Percentiles rank a stretch among this genome's conserved stretches.
Conservation (phyloP, 2,888 invertebrate species). For the Oligia strigilis region DNA sequence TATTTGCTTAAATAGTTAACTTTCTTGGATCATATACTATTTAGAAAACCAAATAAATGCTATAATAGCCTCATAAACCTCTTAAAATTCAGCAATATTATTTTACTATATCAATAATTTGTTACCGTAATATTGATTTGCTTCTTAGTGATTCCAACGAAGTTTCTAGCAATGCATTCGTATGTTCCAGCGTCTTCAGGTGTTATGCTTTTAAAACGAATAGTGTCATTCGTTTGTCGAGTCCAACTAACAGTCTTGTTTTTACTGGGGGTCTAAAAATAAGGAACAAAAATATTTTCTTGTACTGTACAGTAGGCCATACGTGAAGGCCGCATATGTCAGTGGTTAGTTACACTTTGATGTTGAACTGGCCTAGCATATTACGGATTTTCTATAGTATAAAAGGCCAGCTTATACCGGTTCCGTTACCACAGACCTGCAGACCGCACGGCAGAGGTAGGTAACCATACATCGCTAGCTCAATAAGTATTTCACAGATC, state of each 20-base stretch:
- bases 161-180: slow-evolving; percentile 79
- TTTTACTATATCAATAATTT: not conserved
- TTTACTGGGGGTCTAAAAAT: slow-evolving; percentile 37
- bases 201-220: slow-evolving; percentile 74
- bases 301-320: not conserved
- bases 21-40: not conserved
- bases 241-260: slow-evolving; percentile 70
- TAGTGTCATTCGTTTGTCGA: slow-evolving; percentile 69
- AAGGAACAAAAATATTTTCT: not conserved
- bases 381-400: not conserved
- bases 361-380: not conserved
- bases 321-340: not conserved
- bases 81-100: not conserved
- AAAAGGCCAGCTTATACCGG: not conserved
- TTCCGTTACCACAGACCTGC: not conserved
- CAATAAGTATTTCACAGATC: not conserved
- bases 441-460: too few species aligned
- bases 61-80: too few species aligned
- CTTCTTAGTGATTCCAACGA: slow-evolving; percentile 72
- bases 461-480: not conserved
- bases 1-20: not conserved
- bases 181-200: slow-evolving; percentile 80
- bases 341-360: not conserved
- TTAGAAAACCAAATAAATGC: not conserved
- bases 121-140: slow-evolving; percentile 76